phyloP scores from a whole-genome alignment of 2,797 vertebrate species.

The Thripadectes ignobilis region DNA sequence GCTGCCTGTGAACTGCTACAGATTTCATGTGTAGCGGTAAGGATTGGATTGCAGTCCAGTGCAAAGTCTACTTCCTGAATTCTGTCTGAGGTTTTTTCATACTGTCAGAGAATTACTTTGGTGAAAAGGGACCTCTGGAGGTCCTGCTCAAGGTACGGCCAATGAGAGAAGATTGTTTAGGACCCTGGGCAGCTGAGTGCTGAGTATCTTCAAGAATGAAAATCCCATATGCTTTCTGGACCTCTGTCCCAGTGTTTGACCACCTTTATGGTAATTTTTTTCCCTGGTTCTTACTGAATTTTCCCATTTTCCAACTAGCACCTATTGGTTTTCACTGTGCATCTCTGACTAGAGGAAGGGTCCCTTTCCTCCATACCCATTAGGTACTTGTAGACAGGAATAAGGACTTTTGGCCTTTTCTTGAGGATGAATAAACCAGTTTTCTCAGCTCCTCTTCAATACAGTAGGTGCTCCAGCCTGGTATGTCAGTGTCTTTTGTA shows the following conservation, averaged over 20 bases:
- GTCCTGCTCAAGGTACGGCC: background rate
- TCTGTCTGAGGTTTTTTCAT: background rate
- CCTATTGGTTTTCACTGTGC: background rate
- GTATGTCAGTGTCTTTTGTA: background rate
- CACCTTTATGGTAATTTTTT: background rate
- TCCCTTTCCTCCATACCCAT: background rate
- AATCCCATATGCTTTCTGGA: background rate
- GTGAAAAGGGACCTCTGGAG: background rate
- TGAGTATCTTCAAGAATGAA: background rate
- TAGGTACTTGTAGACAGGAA: background rate
- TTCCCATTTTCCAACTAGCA: background rate
- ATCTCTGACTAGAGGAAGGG: background rate
- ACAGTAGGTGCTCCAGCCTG: background rate
- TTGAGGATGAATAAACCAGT: background rate
- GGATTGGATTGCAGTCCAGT: background rate
- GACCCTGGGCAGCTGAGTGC: background rate
- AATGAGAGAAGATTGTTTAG: background rate
- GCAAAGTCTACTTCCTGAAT: background rate
- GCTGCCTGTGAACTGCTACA: background rate
- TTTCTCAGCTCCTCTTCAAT: background rate
- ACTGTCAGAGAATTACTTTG: background rate
- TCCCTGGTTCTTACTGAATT: background rate
- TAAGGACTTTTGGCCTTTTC: background rate
- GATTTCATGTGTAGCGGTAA: background rate
- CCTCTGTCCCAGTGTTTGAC: background rate